Percentiles rank a stretch among this genome's conserved stretches.
Evolutionary conservation across 2,797 vertebrate species (phyloP).

Genomic region (Nannoperca australis): DNA sequence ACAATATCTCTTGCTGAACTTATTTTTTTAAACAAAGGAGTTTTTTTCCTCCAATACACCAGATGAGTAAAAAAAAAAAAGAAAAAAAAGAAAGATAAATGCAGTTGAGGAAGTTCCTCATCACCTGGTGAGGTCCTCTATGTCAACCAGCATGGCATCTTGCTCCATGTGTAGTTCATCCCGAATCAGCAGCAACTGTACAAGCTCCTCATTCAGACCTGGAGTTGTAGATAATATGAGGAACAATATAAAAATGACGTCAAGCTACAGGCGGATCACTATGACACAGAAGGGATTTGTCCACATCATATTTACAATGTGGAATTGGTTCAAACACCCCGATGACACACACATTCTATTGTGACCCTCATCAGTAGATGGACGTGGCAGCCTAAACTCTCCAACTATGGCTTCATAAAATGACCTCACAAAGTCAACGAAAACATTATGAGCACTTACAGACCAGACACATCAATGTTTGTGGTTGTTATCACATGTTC

Average conservation of each 20-base stretch:
- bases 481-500: conserved; percentile 28
- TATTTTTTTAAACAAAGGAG: background rate
- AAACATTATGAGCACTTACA: conserved; percentile 5
- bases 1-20: background rate
- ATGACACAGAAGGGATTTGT: conserved; percentile 1
- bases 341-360: background rate
- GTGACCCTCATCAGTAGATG: background rate
- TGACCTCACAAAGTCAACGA: conserved; percentile 2
- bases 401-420: conserved; percentile 6
- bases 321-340: background rate
- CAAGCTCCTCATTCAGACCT: conserved; percentile 99
- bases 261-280: background rate
- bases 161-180: conserved; percentile 99
- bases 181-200: conserved; percentile 96
- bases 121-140: conserved; percentile 98
- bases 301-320: background rate
- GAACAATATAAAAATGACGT: background rate
- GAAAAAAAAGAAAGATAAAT: background rate
- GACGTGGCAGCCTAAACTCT: background rate
- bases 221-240: conserved; percentile 6
- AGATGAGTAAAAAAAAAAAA: background rate
- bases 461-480: background rate
- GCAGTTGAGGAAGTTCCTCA: background rate
- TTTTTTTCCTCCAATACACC: background rate
- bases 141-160: conserved; percentile 99